Evolutionary conservation across 2,888 invertebrate species (phyloP).

Genomic region (Spodoptera littoralis): DNA sequence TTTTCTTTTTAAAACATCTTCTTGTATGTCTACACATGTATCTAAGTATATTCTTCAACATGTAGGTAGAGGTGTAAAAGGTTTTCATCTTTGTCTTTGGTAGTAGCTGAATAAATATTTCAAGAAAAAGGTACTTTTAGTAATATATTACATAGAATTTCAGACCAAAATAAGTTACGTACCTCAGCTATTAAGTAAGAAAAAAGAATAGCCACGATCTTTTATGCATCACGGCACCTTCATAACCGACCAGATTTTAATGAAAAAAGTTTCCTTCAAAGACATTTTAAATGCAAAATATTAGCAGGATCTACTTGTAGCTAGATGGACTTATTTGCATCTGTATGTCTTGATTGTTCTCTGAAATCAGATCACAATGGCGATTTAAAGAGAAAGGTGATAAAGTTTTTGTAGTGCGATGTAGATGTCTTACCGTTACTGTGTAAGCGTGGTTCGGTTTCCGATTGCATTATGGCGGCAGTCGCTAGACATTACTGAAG

Average conservation of each 20-base stretch:
- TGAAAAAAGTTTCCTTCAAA: conserved; percentile 75
- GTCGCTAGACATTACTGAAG: conserved; percentile 86
- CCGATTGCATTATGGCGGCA: conserved; percentile 86
- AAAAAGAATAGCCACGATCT: conserved; percentile 64
- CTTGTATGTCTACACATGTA: not conserved
- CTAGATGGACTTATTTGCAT: conserved; percentile 52
- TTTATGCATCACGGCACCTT: conserved; percentile 72
- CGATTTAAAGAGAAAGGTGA: conserved; percentile 37
- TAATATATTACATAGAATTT: not conserved
- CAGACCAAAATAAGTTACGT: conserved; percentile 38
- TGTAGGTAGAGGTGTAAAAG: no score
- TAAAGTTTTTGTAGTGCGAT: conserved; percentile 46
- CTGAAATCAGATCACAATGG: conserved; percentile 9
- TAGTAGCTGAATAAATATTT: not conserved
- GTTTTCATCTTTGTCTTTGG: no score
- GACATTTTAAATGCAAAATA: conserved; percentile 78
- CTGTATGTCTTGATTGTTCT: conserved; percentile 61
- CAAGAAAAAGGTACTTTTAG: not conserved
- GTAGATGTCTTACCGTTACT: conserved; percentile 59
- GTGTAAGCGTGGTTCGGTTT: conserved; percentile 76
- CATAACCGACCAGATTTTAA: conserved; percentile 74
- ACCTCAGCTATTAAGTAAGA: conserved; percentile 41
- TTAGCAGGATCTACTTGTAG: conserved; percentile 53
- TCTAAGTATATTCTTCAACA: not conserved
- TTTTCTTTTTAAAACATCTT: conserved; percentile 11